Conservation (phyloP, 2,113 vertebrate genomes). For the Sphaerodactylus townsendi region DNA sequence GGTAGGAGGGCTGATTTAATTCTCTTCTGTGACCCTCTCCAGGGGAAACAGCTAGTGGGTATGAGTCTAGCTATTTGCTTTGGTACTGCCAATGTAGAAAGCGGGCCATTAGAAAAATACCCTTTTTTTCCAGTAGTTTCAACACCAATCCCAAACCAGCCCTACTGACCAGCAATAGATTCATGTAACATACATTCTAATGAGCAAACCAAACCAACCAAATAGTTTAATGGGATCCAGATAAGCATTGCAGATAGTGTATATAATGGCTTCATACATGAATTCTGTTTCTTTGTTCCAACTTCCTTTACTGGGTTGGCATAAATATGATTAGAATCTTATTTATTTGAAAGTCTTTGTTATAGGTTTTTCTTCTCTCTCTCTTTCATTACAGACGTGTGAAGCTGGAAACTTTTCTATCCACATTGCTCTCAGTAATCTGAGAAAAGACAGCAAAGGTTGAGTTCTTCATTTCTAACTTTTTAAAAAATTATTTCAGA, state of each 20-base stretch:
- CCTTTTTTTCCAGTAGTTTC: no score
- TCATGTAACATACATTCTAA: not conserved
- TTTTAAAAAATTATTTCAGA: not conserved
- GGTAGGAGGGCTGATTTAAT: no score
- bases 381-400: conserved; percentile 79
- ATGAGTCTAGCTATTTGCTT: not conserved
- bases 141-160: not conserved
- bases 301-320: not conserved
- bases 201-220: no score
- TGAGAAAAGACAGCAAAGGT: conserved; percentile 79
- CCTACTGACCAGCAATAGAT: not conserved
- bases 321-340: not conserved
- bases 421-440: conserved; percentile 80
- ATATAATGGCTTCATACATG: not conserved
- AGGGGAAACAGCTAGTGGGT: no score
- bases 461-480: conserved; percentile 23
- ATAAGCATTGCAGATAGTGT: not conserved
- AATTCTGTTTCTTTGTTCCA: not conserved
- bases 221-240: no score
- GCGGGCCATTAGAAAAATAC: not conserved
- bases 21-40: no score
- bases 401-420: conserved; percentile 90
- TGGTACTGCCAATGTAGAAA: not conserved
- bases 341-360: not conserved
- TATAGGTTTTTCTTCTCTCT: not conserved